phyloP scores from a whole-genome alignment of 2,888 invertebrate species.

The Amblyteles armatorius region DNA sequence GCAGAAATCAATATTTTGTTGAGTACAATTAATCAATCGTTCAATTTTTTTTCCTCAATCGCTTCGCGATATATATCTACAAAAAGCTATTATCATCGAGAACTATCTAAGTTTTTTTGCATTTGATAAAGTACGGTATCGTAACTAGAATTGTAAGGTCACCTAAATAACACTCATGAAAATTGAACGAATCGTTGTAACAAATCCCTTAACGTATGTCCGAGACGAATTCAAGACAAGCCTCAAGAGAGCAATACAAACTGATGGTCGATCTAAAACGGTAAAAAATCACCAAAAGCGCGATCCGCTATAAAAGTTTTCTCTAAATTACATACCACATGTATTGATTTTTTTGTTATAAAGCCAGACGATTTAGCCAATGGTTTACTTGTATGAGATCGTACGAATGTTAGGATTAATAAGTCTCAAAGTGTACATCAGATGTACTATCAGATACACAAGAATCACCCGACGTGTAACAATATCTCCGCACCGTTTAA shows the following conservation, averaged over 20 bases:
- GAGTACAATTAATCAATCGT: constrained; percentile 17
- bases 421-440: constrained; percentile 51
- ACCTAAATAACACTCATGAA: constrained; percentile 33
- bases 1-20: constrained; percentile 40
- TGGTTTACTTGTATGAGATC: constrained; percentile 43
- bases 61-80: constrained; percentile 42
- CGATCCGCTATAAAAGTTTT: constrained; percentile 59
- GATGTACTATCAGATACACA: constrained; percentile 40
- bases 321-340: constrained; percentile 47
- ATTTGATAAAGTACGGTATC: neutral
- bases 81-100: constrained; percentile 49
- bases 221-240: constrained; percentile 42
- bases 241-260: constrained; percentile 56
- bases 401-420: constrained; percentile 48
- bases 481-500: constrained; percentile 27
- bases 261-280: constrained; percentile 42
- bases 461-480: constrained; percentile 50
- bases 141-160: constrained; percentile 24
- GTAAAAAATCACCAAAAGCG: constrained; percentile 50
- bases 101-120: constrained; percentile 13
- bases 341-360: constrained; percentile 21
- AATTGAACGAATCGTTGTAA: constrained; percentile 21
- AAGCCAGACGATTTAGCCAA: constrained; percentile 28
- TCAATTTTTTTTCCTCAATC: neutral
- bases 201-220: constrained; percentile 10